A percentile compares a stretch with the other conserved stretches of the same genome.
Conservation (phyloP, 1,140 invertebrate species). For the Bombus waltoni region DNA sequence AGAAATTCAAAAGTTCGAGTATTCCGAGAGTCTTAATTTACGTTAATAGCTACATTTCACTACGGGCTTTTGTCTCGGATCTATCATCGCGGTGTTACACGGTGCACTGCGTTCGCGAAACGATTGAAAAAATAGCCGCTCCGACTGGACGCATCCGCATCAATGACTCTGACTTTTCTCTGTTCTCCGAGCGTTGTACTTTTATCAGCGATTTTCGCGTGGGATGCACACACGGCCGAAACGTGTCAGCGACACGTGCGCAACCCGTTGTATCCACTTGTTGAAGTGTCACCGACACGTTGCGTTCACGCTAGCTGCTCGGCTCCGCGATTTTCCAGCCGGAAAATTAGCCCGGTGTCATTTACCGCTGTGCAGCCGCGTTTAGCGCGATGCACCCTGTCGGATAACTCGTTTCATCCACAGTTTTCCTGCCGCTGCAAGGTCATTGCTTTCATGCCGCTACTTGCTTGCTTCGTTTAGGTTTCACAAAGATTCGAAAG, state of each 20-base stretch:
- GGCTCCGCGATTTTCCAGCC: slow-evolving; percentile 73
- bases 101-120: not conserved
- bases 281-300: slow-evolving; percentile 68
- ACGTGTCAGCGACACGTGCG: slow-evolving; percentile 66
- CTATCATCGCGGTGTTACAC: not conserved
- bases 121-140: slow-evolving; percentile 31
- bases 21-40: not conserved
- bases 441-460: not conserved
- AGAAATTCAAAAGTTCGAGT: not conserved
- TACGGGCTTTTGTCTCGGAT: not conserved
- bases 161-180: slow-evolving; percentile 41
- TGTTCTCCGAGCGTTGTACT: slow-evolving; percentile 4
- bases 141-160: slow-evolving; percentile 8
- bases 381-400: slow-evolving; percentile 37
- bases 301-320: slow-evolving; percentile 56
- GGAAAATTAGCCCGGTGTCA: slow-evolving; percentile 76
- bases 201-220: slow-evolving; percentile 46
- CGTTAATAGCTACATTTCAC: not conserved
- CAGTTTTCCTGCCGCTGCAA: not conserved
- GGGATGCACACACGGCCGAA: slow-evolving; percentile 19
- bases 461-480: not conserved
- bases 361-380: slow-evolving; percentile 59
- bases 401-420: not conserved
- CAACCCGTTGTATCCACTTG: slow-evolving; percentile 60
- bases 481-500: not conserved